These are phyloP conservation scores for Festucalex cinctus DNA, from an alignment of 2,113 vertebrate genomes.

Conservation along the genomic window DNA sequence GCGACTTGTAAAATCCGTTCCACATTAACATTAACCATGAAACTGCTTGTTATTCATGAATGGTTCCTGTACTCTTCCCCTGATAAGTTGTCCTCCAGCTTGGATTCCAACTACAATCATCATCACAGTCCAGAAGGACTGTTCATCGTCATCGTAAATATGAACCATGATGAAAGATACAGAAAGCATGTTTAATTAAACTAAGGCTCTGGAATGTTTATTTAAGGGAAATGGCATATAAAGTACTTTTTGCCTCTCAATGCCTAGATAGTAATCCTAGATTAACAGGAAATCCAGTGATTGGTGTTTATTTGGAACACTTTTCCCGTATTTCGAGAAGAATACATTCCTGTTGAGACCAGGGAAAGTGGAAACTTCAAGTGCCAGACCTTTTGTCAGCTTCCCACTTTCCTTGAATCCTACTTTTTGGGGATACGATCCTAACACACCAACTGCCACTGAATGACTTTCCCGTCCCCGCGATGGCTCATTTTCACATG, in stretches of 20 bases:
- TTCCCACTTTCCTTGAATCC: conserved; percentile 18
- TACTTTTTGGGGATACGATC: conserved; percentile 13
- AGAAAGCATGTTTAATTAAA: conserved; percentile 56
- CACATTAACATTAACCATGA: no score
- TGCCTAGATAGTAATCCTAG: conserved; percentile 16
- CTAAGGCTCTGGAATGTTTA: conserved; percentile 23
- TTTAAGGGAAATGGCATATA: conserved; percentile 14
- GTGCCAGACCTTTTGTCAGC: conserved; percentile 9
- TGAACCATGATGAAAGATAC: conserved; percentile 20
- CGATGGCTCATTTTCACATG: conserved; percentile 15
- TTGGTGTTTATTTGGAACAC: conserved; percentile 12
- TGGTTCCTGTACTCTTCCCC: background rate
- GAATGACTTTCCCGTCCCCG: conserved; percentile 26
- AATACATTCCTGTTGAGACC: conserved; percentile 7
- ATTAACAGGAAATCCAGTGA: conserved; percentile 6
- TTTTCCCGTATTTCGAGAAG: conserved; percentile 7
- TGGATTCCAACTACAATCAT: conserved; percentile 12
- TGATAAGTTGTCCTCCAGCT: background rate
- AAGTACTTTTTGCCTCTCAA: conserved; percentile 19
- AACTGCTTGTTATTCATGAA: conserved; percentile 24
- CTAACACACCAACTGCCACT: conserved; percentile 44
- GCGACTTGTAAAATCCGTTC: background rate
- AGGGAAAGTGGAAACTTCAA: conserved; percentile 18
- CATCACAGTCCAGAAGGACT: conserved; percentile 19
- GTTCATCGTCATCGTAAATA: conserved; percentile 19